A percentile compares a stretch with the other conserved stretches of the same genome.
Evolutionary conservation across 2,888 invertebrate genomes (phyloP).

Genomic region (Leptinotarsa rubiginosa): DNA sequence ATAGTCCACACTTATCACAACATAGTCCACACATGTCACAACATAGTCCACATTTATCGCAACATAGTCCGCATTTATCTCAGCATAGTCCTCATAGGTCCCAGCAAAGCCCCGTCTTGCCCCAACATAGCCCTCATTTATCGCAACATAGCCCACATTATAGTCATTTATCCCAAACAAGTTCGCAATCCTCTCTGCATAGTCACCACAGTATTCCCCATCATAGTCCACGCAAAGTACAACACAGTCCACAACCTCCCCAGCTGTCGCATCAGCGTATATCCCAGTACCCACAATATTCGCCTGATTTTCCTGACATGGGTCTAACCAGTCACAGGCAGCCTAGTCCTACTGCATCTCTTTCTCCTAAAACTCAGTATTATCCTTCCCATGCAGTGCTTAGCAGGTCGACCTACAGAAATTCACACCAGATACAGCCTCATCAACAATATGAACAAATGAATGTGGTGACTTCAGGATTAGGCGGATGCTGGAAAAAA

Average conservation of each 20-base stretch:
- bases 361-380: constrained; percentile 52
- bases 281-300: constrained; percentile 38
- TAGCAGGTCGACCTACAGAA: constrained; percentile 47
- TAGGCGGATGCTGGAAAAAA: constrained; percentile 65
- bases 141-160: constrained; percentile 43
- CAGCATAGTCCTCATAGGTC: constrained; percentile 41
- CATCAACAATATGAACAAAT: constrained; percentile 65
- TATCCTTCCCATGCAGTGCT: constrained; percentile 50
- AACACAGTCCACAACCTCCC: constrained; percentile 44
- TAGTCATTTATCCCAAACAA: constrained; percentile 45
- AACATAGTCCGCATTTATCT: constrained; percentile 40
- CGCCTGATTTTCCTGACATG: constrained; percentile 30
- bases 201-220: constrained; percentile 40
- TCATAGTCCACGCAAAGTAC: constrained; percentile 42
- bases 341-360: constrained; percentile 53
- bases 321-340: constrained; percentile 48
- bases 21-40: constrained; percentile 45
- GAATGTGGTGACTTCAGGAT: constrained; percentile 57
- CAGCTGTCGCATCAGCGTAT: constrained; percentile 31
- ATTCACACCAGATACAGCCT: constrained; percentile 62
- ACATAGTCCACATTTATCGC: constrained; percentile 44
- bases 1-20: constrained; percentile 40
- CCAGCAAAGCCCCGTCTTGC: constrained; percentile 36
- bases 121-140: constrained; percentile 46
- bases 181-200: constrained; percentile 44